Conservation (phyloP, 2,888 invertebrate genomes). For the Euplexia lucipara region DNA sequence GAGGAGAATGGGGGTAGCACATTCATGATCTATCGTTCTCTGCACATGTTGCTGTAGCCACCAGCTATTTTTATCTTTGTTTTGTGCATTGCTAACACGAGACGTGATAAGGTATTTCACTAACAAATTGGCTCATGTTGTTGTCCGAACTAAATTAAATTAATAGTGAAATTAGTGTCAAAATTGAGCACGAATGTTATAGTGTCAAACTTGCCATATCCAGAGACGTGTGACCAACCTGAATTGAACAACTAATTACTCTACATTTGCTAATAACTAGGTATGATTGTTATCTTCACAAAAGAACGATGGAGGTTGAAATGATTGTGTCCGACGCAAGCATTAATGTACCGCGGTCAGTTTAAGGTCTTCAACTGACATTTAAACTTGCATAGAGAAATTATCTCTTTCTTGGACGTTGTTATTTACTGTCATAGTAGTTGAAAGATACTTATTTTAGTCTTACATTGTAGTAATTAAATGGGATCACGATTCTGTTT, state of each 20-base stretch:
- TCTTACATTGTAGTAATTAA: constrained; percentile 8
- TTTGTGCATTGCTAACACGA: too few species aligned
- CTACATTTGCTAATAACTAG: constrained; percentile 10
- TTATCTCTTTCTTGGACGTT: not conserved
- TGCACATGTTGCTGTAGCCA: too few species aligned
- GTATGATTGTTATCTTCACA: constrained; percentile 38
- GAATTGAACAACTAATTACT: constrained; percentile 32
- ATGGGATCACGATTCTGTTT: not conserved
- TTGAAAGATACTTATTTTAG: not conserved
- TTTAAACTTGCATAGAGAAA: constrained; percentile 29
- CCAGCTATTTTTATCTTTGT: too few species aligned
- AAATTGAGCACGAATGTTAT: not conserved
- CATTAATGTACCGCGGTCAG: constrained; percentile 10
- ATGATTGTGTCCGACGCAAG: constrained; percentile 22
- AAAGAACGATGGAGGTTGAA: constrained; percentile 22
- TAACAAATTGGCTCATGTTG: too few species aligned
- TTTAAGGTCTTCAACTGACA: constrained; percentile 12
- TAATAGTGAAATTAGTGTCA: not conserved
- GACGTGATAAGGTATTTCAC: too few species aligned
- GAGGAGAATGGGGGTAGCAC: too few species aligned
- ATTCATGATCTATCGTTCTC: too few species aligned
- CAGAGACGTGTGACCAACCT: constrained; percentile 5
- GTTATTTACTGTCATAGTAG: not conserved
- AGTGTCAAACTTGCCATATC: constrained; percentile 1
- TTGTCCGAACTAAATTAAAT: too few species aligned